A percentile compares a stretch with the other conserved stretches of the same genome.
phyloP scores from a whole-genome alignment of 30 jellyfish, hydroid and myxozoan genomes.

The Clytia hemisphaerica region DNA sequence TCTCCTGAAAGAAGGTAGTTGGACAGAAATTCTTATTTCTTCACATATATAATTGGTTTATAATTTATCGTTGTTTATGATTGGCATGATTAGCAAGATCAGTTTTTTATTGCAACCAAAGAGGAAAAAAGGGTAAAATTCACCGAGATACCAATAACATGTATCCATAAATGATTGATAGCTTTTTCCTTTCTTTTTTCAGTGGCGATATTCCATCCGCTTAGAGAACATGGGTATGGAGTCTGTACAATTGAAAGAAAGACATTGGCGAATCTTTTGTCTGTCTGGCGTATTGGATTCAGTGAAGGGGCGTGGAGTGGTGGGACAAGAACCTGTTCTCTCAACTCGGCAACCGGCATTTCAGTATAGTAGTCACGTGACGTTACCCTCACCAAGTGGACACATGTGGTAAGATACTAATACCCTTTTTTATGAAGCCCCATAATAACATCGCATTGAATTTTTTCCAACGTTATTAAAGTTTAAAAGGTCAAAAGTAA shows the following conservation, averaged over 20 bases:
- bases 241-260: slow-evolving; percentile 74
- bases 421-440: not conserved
- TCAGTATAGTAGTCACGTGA: slow-evolving; percentile 95
- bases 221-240: slow-evolving; percentile 80
- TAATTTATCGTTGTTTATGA: too few relatives aligned
- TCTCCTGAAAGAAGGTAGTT: too few relatives aligned
- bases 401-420: slow-evolving; percentile 82
- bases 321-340: slow-evolving; percentile 91
- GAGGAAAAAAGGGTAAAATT: too few relatives aligned
- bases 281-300: slow-evolving; percentile 90
- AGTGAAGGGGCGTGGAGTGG: slow-evolving; percentile 93
- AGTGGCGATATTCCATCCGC: slow-evolving; percentile 91
- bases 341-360: slow-evolving; percentile 91
- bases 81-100: too few relatives aligned
- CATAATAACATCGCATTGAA: too few relatives aligned
- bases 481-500: not conserved
- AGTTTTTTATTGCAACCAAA: too few relatives aligned
- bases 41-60: too few relatives aligned
- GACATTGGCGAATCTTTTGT: slow-evolving; percentile 91
- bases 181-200: not conserved
- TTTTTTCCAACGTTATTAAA: not conserved
- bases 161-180: not conserved
- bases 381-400: slow-evolving; percentile 94
- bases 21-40: too few relatives aligned
- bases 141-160: too few relatives aligned